A percentile compares a stretch with the other conserved stretches of the same genome.
Evolutionary conservation across 2,797 vertebrate species (phyloP).

Genomic region (Delichon dasypus): DNA sequence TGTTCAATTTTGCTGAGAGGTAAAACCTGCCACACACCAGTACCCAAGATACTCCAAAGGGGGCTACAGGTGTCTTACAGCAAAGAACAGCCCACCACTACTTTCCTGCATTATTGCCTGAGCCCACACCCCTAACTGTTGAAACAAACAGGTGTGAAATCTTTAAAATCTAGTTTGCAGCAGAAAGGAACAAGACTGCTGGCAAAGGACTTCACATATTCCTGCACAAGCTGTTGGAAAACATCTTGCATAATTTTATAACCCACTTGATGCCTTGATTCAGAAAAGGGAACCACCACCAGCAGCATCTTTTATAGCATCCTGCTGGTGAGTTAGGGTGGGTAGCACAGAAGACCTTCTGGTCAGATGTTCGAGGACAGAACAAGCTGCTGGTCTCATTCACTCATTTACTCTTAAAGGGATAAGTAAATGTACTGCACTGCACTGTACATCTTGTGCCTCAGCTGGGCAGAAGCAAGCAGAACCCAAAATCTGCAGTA

Average conservation of each 20-base stretch:
- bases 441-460: accelerated
- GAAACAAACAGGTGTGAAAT: background rate
- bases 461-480: background rate
- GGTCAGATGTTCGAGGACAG: background rate
- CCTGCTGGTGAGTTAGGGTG: background rate
- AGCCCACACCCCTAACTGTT: background rate
- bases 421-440: accelerated
- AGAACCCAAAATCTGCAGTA: background rate
- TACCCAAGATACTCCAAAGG: background rate
- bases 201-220: background rate
- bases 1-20: background rate
- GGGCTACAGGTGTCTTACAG: background rate
- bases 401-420: background rate
- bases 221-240: background rate
- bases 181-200: background rate
- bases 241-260: background rate
- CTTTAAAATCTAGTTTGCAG: background rate
- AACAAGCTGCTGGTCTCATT: background rate
- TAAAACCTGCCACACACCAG: background rate
- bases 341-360: background rate
- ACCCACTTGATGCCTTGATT: background rate
- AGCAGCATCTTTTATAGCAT: background rate
- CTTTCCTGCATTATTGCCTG: background rate
- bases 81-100: background rate
- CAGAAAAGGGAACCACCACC: background rate